Conservation (phyloP, 2,113 vertebrate genomes). For the Ariopsis seemanni region DNA sequence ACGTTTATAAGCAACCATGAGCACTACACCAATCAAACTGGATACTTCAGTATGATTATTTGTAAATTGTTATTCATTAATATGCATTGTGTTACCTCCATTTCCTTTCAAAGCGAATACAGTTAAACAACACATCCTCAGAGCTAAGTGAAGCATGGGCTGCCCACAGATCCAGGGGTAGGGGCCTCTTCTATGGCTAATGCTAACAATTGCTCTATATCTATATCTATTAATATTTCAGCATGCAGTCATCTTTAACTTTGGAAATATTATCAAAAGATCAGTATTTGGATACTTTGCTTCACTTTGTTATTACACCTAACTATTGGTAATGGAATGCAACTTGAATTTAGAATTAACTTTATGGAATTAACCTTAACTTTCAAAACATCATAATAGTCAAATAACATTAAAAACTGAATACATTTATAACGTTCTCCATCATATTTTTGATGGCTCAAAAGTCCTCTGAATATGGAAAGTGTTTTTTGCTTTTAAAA, state of each 20-base stretch:
- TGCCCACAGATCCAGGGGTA: slow-evolving; percentile 37
- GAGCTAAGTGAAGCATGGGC: slow-evolving; percentile 28
- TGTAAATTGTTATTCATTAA: not conserved
- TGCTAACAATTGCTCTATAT: not conserved
- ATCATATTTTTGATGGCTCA: too few relatives aligned
- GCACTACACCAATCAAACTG: not conserved
- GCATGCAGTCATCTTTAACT: not conserved
- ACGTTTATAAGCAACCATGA: not conserved
- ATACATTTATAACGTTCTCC: not conserved
- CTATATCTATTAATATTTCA: not conserved
- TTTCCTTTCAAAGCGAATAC: slow-evolving; percentile 13
- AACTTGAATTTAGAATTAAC: not conserved
- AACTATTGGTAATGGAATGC: not conserved
- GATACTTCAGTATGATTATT: not conserved
- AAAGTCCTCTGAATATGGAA: not conserved
- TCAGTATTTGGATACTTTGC: not conserved
- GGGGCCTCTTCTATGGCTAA: not conserved
- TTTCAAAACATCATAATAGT: not conserved
- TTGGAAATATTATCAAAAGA: not conserved
- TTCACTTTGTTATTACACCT: not conserved
- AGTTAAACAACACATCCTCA: slow-evolving; percentile 34
- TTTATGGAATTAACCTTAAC: too few relatives aligned
- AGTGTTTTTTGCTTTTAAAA: too few relatives aligned
- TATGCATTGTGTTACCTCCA: slow-evolving; percentile 12
- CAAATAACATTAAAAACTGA: not conserved